phyloP scores from a whole-genome alignment of 2,113 vertebrate genomes.

The Pithys albifrons region DNA sequence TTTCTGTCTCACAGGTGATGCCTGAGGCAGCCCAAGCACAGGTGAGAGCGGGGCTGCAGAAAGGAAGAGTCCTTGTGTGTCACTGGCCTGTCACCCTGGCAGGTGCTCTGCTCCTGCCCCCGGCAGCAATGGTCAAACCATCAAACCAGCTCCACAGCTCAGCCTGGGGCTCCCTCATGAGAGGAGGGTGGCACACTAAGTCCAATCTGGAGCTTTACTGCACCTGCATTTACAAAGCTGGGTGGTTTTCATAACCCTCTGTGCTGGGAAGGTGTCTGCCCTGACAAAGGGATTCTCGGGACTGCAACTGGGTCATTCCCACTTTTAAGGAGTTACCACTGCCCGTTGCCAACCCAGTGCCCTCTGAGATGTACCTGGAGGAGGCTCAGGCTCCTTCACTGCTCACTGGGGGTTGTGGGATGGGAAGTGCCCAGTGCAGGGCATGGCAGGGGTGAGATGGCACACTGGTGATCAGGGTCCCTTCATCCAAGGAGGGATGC shows the following conservation, averaged over 20 bases:
- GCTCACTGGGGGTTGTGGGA: background rate
- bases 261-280: background rate
- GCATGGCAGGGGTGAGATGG: background rate
- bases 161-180: background rate
- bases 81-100: accelerated
- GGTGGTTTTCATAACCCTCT: background rate
- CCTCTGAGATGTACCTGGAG: background rate
- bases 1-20: background rate
- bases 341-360: accelerated
- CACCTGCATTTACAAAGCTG: background rate
- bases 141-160: background rate
- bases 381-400: background rate
- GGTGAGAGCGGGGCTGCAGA: background rate
- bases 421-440: background rate
- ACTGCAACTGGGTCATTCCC: accelerated
- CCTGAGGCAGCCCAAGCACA: accelerated
- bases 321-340: background rate
- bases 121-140: background rate
- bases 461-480: background rate
- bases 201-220: accelerated
- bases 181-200: accelerated
- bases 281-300: background rate
- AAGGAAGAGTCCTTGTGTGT: accelerated
- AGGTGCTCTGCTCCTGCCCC: background rate
- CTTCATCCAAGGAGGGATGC: accelerated